These are phyloP conservation scores for Balearica regulorum DNA, from an alignment of 2,797 vertebrate species.

Conservation along the genomic window DNA sequence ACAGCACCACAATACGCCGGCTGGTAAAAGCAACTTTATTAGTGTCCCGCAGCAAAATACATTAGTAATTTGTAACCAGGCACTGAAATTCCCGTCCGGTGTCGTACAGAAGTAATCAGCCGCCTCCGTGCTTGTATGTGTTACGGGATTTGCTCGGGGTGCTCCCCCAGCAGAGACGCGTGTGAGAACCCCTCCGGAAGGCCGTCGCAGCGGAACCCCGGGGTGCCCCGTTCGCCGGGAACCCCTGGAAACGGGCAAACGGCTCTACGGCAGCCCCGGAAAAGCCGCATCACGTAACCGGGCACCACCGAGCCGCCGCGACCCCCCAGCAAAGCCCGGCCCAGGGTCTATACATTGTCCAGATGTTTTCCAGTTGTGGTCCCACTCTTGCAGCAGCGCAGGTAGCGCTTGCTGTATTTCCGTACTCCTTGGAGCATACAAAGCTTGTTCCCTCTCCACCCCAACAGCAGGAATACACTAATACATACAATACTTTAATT, in stretches of 20 bases:
- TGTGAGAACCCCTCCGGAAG: neutral
- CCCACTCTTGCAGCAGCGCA: neutral
- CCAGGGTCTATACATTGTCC: neutral
- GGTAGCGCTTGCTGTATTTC: neutral
- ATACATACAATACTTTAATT: neutral
- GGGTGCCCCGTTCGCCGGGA: fast-evolving
- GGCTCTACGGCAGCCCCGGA: neutral
- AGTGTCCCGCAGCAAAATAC: conserved; percentile 65
- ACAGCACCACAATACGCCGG: conserved; percentile 44
- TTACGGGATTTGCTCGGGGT: neutral
- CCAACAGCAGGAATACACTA: neutral
- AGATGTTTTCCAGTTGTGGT: neutral
- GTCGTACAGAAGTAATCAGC: neutral
- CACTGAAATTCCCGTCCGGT: conserved; percentile 9
- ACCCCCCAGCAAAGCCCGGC: neutral
- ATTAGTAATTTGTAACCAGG: conserved; percentile 64
- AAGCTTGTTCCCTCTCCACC: neutral
- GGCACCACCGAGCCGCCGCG: neutral
- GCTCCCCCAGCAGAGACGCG: neutral
- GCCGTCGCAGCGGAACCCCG: neutral
- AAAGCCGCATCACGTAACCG: fast-evolving
- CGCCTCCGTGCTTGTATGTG: neutral
- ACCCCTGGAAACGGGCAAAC: fast-evolving
- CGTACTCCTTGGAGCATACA: neutral
- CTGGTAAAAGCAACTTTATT: conserved; percentile 73